A percentile compares a stretch with the other conserved stretches of the same genome.
These are phyloP conservation scores for Isoperla grammatica DNA, from an alignment of 2,888 invertebrate species.

Conservation along the genomic window DNA sequence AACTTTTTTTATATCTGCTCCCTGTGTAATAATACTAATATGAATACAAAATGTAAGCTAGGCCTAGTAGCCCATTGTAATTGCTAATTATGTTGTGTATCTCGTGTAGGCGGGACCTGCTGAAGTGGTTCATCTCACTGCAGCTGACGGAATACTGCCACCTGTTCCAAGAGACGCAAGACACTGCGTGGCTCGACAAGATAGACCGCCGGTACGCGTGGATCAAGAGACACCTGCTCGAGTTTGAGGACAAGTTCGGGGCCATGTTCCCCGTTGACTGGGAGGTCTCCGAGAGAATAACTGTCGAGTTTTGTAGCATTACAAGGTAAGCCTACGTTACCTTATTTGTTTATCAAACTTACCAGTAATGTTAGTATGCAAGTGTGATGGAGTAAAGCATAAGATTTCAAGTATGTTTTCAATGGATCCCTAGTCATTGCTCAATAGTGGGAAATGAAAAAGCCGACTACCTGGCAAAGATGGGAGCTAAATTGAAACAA, in stretches of 20 bases:
- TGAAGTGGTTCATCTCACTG: slow-evolving; percentile 80
- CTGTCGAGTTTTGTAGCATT: slow-evolving; percentile 79
- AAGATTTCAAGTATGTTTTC: no score
- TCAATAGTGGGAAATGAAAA: no score
- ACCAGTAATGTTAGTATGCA: no score
- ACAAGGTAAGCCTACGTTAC: slow-evolving; percentile 47
- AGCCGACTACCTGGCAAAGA: no score
- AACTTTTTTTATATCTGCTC: no score
- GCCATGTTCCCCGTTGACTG: slow-evolving; percentile 86
- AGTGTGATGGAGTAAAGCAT: no score
- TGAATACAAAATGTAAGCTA: no score
- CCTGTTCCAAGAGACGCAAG: slow-evolving; percentile 91
- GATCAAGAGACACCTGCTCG: slow-evolving; percentile 90
- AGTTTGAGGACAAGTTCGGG: slow-evolving; percentile 88
- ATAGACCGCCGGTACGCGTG: slow-evolving; percentile 91
- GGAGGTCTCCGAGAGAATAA: slow-evolving; percentile 91
- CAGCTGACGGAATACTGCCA: slow-evolving; percentile 91
- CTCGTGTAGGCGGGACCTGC: slow-evolving; percentile 57
- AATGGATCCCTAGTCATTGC: no score
- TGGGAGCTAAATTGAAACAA: no score
- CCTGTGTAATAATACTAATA: no score
- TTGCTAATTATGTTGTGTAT: not conserved
- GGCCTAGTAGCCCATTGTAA: no score
- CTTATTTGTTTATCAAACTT: not conserved
- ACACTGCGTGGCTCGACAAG: slow-evolving; percentile 94